Conservation (phyloP, 2,888 invertebrate species). For the Aleiodes alternator region DNA sequence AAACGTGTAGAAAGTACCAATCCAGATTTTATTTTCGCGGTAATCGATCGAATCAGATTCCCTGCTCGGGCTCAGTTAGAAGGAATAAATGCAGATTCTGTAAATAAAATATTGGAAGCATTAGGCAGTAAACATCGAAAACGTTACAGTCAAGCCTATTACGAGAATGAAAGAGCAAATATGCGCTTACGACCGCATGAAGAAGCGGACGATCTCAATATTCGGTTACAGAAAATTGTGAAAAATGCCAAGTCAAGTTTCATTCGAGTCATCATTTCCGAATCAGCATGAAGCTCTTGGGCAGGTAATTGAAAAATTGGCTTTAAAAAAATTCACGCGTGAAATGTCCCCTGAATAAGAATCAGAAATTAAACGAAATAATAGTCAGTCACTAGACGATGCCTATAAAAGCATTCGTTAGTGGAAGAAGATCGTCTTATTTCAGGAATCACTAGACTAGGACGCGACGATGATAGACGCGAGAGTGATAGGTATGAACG, state of each 20-base stretch:
- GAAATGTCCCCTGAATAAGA: no score
- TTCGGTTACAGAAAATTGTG: not conserved
- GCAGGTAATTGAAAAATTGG: not conserved
- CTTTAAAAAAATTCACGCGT: not conserved
- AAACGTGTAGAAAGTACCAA: no score
- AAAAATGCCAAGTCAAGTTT: not conserved
- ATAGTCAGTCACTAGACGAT: no score
- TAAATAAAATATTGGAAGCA: not conserved
- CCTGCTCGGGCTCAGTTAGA: no score
- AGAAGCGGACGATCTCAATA: not conserved
- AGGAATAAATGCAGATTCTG: not conserved
- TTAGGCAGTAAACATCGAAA: not conserved
- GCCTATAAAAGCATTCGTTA: no score
- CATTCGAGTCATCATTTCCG: not conserved
- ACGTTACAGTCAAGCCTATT: not conserved
- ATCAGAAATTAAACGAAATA: no score
- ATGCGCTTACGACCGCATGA: not conserved
- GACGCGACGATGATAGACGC: no score
- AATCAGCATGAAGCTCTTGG: not conserved
- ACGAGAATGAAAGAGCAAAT: not conserved
- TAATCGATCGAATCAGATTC: no score
- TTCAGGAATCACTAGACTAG: no score
- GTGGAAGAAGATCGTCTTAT: no score
- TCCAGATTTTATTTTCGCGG: no score
- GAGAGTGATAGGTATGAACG: no score